Evolutionary conservation across 2,888 invertebrate species (phyloP).

Genomic region (Atherix ibis): DNA sequence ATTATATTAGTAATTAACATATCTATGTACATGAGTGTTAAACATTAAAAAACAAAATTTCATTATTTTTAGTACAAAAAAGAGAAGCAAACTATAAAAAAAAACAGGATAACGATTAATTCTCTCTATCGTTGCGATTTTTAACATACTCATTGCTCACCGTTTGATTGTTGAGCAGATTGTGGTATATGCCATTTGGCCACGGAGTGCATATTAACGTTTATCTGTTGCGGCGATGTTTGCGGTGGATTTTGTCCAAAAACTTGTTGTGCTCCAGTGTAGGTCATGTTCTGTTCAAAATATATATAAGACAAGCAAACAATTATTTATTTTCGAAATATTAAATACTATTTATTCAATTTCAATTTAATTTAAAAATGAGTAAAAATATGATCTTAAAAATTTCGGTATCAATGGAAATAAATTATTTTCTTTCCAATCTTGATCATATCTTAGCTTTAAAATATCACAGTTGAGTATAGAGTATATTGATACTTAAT

Average conservation of each 20-base stretch:
- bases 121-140: slow-evolving; percentile 7
- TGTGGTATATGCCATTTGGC: slow-evolving; percentile 62
- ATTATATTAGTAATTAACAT: too few species aligned
- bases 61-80: background rate
- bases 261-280: slow-evolving; percentile 33
- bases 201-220: slow-evolving; percentile 23
- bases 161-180: slow-evolving; percentile 33
- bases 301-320: background rate
- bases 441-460: too few species aligned
- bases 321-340: background rate
- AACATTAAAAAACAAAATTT: slow-evolving; percentile 2
- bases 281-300: slow-evolving; percentile 26
- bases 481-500: too few species aligned
- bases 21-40: too few species aligned
- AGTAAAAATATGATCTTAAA: too few species aligned
- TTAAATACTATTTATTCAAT: too few species aligned
- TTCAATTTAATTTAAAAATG: too few species aligned
- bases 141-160: slow-evolving; percentile 20
- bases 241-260: slow-evolving; percentile 31
- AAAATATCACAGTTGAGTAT: too few species aligned
- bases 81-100: background rate
- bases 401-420: too few species aligned
- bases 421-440: too few species aligned
- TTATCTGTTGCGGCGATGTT: slow-evolving; percentile 24
- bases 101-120: background rate